These are phyloP conservation scores for Rhinichthys osculus DNA, from an alignment of 2,797 vertebrate genomes.

Conservation along the genomic window DNA sequence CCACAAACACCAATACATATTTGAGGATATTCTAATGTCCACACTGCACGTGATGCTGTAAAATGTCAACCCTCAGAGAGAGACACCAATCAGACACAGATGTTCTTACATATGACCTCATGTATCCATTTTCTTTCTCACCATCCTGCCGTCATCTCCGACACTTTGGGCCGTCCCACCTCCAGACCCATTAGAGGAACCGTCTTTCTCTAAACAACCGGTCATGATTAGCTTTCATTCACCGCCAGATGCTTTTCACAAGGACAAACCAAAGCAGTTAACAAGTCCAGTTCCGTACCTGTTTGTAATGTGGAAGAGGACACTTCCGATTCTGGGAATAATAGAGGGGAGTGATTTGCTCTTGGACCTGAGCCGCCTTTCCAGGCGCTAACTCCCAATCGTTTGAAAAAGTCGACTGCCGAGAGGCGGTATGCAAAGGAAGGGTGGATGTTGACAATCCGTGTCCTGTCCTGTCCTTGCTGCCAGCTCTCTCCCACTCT, in stretches of 20 bases:
- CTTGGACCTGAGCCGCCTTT: slow-evolving; percentile 29
- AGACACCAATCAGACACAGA: slow-evolving; percentile 72
- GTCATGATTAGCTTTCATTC: slow-evolving; percentile 51
- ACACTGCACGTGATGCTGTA: slow-evolving; percentile 23
- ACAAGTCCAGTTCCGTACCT: slow-evolving; percentile 58
- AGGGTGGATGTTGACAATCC: slow-evolving; percentile 46
- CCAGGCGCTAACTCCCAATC: slow-evolving; percentile 33
- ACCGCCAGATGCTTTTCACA: slow-evolving; percentile 42
- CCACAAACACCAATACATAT: slow-evolving; percentile 21
- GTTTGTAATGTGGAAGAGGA: slow-evolving; percentile 56
- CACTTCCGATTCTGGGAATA: slow-evolving; percentile 48
- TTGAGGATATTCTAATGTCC: slow-evolving; percentile 33
- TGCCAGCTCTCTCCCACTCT: slow-evolving; percentile 41
- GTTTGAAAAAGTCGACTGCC: slow-evolving; percentile 30
- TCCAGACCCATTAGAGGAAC: slow-evolving; percentile 45
- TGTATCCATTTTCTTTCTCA: slow-evolving; percentile 43
- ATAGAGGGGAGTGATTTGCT: slow-evolving; percentile 37
- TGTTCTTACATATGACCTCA: slow-evolving; percentile 69
- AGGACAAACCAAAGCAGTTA: slow-evolving; percentile 50
- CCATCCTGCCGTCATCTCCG: slow-evolving; percentile 30
- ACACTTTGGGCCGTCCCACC: slow-evolving; percentile 13
- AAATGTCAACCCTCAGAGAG: slow-evolving; percentile 39
- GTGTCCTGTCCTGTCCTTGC: slow-evolving; percentile 37
- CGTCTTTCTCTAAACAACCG: slow-evolving; percentile 57
- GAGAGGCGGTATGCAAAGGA: slow-evolving; percentile 22